Evolutionary conservation across 30 jellyfish, hydroid and myxozoan species (phyloP), one percentile per base, ranked within the genome.

Genomic region (Pelagia noctiluca): DNA sequence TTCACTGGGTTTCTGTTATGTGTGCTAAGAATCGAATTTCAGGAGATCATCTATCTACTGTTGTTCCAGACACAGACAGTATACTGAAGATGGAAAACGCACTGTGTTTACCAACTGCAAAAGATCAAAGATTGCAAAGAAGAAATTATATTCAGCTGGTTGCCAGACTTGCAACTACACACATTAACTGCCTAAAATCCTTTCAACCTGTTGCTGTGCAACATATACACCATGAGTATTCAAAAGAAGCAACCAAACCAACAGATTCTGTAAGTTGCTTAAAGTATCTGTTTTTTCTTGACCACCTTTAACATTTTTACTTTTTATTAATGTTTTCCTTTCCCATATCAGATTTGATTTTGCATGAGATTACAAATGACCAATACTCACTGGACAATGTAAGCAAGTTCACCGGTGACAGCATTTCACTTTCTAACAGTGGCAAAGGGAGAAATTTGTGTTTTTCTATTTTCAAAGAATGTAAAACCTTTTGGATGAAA

Each of bases 1-100:
- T 35, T 38, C 73, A 69, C 68, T 69, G 63, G 63, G 73, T 8
- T 38, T 33, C 82, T 12, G 64, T 69, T 13, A 69, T 69, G 82
- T 69, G 65, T 69, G n/a, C 23, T 50, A 50, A 50, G 65, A 3
- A 28, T 50, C 26, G 23, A 28, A 50, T 28, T 1, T 53, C 25
- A 33, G 69, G 69, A 19, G 7, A 53, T 53, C 69, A 53, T 53
- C 69, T 53, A 29, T 53, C 69, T 53, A 53, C 69, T 53, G 69
- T 53, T 53, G 69, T 53, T 53, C 69, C 69, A 29, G 25, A 33
- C 25, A 33, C 21, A 53, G 69, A 53, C 25, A 53, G 69, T 53
- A 53, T 13, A 53, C 69, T 53, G 69, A 53, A 53, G 69, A 53
- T 2, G 16, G 11, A 53, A 53, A 53, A 2, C 25, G 16, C 11